Base-by-base conservation (phyloP, 1,140 invertebrate genomes). In the Drosophila varians region DNA sequence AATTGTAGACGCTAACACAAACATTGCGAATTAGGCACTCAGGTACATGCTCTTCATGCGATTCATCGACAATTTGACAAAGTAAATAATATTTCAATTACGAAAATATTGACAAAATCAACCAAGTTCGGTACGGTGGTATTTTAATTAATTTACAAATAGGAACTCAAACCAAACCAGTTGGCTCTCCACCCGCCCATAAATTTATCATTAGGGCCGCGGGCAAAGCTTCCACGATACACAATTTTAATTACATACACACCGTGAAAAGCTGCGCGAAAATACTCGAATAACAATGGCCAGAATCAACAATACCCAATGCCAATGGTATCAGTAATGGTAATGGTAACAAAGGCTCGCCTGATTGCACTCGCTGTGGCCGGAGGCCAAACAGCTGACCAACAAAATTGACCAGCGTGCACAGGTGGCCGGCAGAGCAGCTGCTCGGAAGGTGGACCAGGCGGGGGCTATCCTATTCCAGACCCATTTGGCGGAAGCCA, bases 171-270 rank as follows among this genome's bases (percentile, higher is more conserved):
- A 14, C n/a, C 14, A 31, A 19, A 14, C 36, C 40, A 28, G 36
- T 47, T 26, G 14, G 14, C 23, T 52, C 25, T 6, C 23, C 23
- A 2, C 11, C 11, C 4, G 36, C 4, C 43, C 43, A 71, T 78
- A 38, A 71, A 84, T 75, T 56, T 72, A 51, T 78, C 54, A 79
- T 76, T 68, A 64, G 43, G 42, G 60, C 56, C 54, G 36, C 46
- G 62, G 71, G 77, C 60, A 12, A n/a, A 48, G 43, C 19, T 21
- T 48, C 46, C 45, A 36, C 28, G 31, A 23, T 71, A 51, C 52
- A 53, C 69, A 78, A 71, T 78, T 83, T 83, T 86, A 83, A 86
- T 83, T 83, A 83, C 75, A 83, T 83, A 83, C 75, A 83, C 53
- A 56, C 64, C 70, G 54, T 36, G 54, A 60, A 78, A 58, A 49